Evolutionary conservation across 2,888 invertebrate genomes (phyloP), one percentile per base, ranked within the genome.

Genomic region (Scaptodrosophila latifasciaeformis): DNA sequence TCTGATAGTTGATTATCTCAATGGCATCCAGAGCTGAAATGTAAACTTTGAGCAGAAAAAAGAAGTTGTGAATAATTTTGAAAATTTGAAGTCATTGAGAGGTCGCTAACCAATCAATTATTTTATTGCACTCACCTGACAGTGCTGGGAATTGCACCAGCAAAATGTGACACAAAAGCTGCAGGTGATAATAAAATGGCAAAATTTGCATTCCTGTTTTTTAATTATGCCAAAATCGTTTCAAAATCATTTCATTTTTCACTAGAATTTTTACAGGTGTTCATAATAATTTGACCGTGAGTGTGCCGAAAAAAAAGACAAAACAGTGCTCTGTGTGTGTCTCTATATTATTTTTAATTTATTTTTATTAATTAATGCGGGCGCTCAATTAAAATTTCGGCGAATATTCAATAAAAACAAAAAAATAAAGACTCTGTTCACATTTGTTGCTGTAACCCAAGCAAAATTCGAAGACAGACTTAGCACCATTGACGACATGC

Each of bases 1-100:
- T 72, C 51, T 76, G 72, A 31, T 74, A 74, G 44, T 67, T 74
- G 15, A 67, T 40, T 18, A 72, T 59, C 10, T 59, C 67, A 29
- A 72, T 43, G 12, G 62, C 39, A 49, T 58, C 52, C 6, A 59
- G 46, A 10, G 67, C 70, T 64, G 49, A 13, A 37, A 15, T n/a
- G n/a, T n/a, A n/a, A n/a, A n/a, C n/a, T n/a, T n/a, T n/a, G n/a
- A n/a, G n/a, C n/a, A n/a, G n/a, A n/a, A n/a, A n/a, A n/a, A n/a
- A n/a, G n/a, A 18, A 10, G 3, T 54, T 30, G 13, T 12, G 45
- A 6, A 2, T 31, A 30, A 18, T 10, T 30, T 13, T 43, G 2
- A 5, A 12, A n/a, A 9, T 4, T 2, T 24, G 3, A n/a, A 5
- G n/a, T n/a, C n/a, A n/a, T n/a, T n/a, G n/a, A n/a, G n/a, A n/a